Evolutionary conservation across 1,140 invertebrate genomes (phyloP).

Genomic region (Eciton burchellii): DNA sequence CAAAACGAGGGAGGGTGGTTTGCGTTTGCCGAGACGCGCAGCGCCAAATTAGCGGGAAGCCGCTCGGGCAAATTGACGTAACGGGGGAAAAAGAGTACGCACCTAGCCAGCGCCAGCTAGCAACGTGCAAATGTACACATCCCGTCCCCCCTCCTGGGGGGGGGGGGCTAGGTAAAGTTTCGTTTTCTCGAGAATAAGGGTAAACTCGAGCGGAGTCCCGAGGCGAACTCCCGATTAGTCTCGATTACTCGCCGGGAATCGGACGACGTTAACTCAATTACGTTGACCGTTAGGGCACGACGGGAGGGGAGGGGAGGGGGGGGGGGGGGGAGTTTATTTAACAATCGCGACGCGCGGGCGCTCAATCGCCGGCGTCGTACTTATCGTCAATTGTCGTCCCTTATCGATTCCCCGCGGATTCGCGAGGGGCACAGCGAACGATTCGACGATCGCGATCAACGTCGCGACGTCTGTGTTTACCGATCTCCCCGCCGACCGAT

Average conservation of each 20-base stretch:
- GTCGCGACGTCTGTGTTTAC: constrained; percentile 20
- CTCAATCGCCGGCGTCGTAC: too few relatives aligned
- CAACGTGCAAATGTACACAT: constrained; percentile 38
- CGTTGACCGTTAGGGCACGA: constrained; percentile 8
- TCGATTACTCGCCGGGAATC: constrained; percentile 42
- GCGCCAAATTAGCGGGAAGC: constrained; percentile 47
- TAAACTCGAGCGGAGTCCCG: constrained; percentile 42
- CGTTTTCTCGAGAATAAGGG: constrained; percentile 9
- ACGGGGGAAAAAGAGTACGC: constrained; percentile 23
- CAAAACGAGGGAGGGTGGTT: constrained; percentile 20
- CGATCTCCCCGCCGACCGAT: constrained; percentile 64
- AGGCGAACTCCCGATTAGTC: too few relatives aligned
- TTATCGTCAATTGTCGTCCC: too few relatives aligned
- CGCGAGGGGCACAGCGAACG: too few relatives aligned
- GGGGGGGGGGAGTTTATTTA: constrained; percentile 35
- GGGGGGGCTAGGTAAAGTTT: constrained; percentile 34
- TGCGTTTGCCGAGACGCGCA: constrained; percentile 26
- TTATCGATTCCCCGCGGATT: not conserved
- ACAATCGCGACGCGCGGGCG: constrained; percentile 15
- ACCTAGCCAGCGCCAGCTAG: not conserved
- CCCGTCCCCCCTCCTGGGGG: too few relatives aligned
- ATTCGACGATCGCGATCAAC: constrained; percentile 34
- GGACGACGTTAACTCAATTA: constrained; percentile 47
- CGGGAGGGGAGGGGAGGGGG: too few relatives aligned
- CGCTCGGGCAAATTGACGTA: constrained; percentile 9